Evolutionary conservation across 2,797 vertebrate species (phyloP).

Genomic region (Telmatherina bonti): DNA sequence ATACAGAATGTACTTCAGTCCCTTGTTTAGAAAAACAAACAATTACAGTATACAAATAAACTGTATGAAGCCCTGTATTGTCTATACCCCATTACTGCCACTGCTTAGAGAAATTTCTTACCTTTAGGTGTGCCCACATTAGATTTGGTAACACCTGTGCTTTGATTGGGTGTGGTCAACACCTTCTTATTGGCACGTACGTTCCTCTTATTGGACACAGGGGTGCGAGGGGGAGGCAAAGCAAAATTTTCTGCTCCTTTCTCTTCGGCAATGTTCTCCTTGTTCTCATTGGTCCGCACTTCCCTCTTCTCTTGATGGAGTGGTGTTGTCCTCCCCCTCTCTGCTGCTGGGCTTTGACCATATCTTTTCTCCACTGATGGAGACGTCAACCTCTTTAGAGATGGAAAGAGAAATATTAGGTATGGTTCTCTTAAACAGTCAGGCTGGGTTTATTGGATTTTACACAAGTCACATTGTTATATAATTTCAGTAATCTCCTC

Average conservation of each 20-base stretch:
- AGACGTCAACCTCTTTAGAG: conserved; percentile 69
- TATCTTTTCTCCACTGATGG: conserved; percentile 65
- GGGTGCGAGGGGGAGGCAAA: conserved; percentile 85
- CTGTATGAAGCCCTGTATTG: background rate
- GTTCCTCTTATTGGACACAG: conserved; percentile 78
- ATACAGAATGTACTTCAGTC: conserved; percentile 53
- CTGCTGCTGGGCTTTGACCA: conserved; percentile 51
- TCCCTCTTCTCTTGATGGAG: conserved; percentile 54
- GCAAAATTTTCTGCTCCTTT: conserved; percentile 79
- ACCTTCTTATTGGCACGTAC: conserved; percentile 71
- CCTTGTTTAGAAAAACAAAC: conserved; percentile 56
- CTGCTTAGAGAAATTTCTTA: conserved; percentile 57
- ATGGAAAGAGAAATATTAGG: conserved; percentile 10
- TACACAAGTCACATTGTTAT: background rate
- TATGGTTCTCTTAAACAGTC: background rate
- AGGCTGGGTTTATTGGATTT: background rate
- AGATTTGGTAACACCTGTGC: conserved; percentile 35
- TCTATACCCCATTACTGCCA: conserved; percentile 1
- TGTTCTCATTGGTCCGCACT: conserved; percentile 80
- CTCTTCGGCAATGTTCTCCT: conserved; percentile 85
- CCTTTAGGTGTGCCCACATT: conserved; percentile 76
- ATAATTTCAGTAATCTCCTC: background rate
- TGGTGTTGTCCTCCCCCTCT: conserved; percentile 51
- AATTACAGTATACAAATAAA: conserved; percentile 61
- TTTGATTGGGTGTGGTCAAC: conserved; percentile 75